A percentile compares a stretch with the other conserved stretches of the same genome.
Evolutionary conservation across 2,888 invertebrate genomes (phyloP).

Genomic region (Lottia gigantea): DNA sequence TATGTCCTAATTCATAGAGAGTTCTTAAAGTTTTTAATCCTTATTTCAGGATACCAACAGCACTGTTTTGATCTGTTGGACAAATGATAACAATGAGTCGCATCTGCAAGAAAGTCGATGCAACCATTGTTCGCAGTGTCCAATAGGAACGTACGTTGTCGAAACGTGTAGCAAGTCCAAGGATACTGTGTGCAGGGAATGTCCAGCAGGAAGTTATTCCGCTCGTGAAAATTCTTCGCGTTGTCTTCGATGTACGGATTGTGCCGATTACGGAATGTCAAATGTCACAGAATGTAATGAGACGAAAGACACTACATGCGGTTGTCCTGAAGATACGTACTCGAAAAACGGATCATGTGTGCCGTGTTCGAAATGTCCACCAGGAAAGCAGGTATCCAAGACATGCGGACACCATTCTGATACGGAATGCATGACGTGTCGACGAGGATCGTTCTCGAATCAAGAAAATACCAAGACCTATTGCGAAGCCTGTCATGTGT

Average conservation of each 20-base stretch:
- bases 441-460: not conserved
- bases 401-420: not conserved
- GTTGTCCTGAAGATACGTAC: not conserved
- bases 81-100: no score
- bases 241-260: not conserved
- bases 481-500: conserved; percentile 12
- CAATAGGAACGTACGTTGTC: not conserved
- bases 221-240: not conserved
- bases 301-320: not conserved
- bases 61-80: no score
- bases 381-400: not conserved
- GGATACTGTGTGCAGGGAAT: conserved; percentile 12
- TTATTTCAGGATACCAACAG: no score
- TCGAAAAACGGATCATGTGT: not conserved
- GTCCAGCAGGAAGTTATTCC: conserved; percentile 9
- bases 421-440: not conserved
- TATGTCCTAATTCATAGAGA: no score
- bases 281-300: not conserved
- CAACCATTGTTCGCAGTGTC: conserved; percentile 6
- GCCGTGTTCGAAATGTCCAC: not conserved
- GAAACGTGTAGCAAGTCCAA: not conserved
- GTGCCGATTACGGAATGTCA: not conserved
- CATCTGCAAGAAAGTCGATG: not conserved
- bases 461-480: not conserved
- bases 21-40: no score